phyloP scores from a whole-genome alignment of 2,113 vertebrate species.

The Tenrec ecaudatus region DNA sequence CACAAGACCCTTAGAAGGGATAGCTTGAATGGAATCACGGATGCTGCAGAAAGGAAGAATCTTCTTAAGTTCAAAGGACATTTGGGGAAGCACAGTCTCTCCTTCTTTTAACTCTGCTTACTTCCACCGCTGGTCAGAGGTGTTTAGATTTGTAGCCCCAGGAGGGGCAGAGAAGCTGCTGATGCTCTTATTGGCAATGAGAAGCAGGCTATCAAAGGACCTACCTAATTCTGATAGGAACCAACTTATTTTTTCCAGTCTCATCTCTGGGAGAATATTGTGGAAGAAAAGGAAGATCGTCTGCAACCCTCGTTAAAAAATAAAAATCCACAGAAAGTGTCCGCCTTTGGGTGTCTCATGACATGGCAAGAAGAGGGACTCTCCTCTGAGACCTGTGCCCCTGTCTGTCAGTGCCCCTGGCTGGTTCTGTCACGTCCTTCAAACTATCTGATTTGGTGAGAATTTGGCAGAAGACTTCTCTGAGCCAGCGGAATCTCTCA shows the following conservation, averaged over 20 bases:
- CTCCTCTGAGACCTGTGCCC: background rate
- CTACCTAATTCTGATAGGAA: background rate
- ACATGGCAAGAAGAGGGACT: background rate
- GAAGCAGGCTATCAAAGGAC: background rate
- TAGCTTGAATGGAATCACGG: too few relatives aligned
- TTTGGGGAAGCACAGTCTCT: background rate
- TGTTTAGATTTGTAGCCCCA: background rate
- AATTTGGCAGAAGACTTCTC: background rate
- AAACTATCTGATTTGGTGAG: background rate
- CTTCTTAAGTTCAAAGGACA: background rate
- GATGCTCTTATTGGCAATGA: background rate
- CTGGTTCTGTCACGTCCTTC: background rate
- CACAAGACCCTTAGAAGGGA: background rate
- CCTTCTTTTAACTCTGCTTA: background rate
- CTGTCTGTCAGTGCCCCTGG: background rate
- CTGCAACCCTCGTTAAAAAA: background rate
- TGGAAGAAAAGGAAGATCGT: background rate
- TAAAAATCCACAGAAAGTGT: too few relatives aligned
- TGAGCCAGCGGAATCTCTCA: too few relatives aligned
- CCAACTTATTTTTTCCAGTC: background rate
- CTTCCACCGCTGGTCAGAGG: background rate
- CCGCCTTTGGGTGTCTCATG: background rate
- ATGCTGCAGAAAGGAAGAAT: too few relatives aligned
- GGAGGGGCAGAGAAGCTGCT: background rate
- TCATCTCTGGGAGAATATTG: background rate